These are phyloP conservation scores for Argopecten irradians DNA, from an alignment of 1,140 invertebrate genomes.

Conservation along the genomic window DNA sequence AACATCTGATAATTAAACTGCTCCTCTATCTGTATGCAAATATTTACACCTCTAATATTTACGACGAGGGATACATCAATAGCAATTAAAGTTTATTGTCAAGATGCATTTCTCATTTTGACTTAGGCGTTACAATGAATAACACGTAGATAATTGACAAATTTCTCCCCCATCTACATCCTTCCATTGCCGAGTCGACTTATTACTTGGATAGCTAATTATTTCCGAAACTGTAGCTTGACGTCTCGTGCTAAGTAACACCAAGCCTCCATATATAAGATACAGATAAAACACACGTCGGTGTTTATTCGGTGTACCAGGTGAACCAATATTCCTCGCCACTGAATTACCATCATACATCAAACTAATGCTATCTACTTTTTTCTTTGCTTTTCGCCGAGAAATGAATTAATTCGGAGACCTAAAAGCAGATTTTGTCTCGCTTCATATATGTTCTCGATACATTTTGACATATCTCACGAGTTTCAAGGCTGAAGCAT, in stretches of 20 bases:
- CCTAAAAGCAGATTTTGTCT: background rate
- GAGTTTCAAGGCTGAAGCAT: background rate
- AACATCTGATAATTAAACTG: too few species aligned
- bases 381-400: background rate
- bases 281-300: background rate
- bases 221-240: background rate
- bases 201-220: background rate
- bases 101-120: background rate
- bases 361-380: background rate
- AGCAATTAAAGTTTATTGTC: background rate
- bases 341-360: background rate
- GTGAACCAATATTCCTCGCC: background rate
- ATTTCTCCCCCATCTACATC: background rate
- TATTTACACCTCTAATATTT: background rate
- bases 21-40: too few species aligned
- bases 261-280: background rate
- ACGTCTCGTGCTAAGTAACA: background rate
- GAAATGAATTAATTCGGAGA: background rate
- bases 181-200: background rate
- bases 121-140: background rate
- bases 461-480: constrained; percentile 18
- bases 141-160: background rate
- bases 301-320: too few species aligned
- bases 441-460: background rate
- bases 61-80: background rate